These are phyloP conservation scores for Helogale parvula DNA, from an alignment of 2,113 vertebrate genomes.

Conservation along the genomic window DNA sequence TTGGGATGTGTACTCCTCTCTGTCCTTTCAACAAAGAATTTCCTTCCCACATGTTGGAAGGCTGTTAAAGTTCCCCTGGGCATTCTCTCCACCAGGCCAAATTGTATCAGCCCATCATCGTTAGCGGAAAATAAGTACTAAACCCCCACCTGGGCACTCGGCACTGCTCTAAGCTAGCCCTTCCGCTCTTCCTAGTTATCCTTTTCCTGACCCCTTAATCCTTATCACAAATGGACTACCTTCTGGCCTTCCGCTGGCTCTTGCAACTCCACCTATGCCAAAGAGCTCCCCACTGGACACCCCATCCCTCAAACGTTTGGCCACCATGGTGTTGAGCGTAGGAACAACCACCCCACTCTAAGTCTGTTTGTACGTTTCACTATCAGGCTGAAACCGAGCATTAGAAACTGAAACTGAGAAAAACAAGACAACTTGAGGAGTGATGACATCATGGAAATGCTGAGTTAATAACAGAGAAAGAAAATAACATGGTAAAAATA, in stretches of 20 bases:
- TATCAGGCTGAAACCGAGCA: not conserved
- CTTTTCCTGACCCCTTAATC: not conserved
- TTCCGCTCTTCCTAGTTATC: not conserved
- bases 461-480: constrained; percentile 36
- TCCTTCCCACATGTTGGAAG: not conserved
- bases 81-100: not conserved
- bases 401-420: constrained; percentile 39
- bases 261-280: not conserved
- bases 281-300: not conserved
- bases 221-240: not conserved
- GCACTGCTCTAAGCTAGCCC: not conserved
- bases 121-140: not conserved
- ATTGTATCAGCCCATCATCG: not conserved
- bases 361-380: not conserved
- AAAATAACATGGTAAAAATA: constrained; percentile 35
- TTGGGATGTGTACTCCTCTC: not conserved
- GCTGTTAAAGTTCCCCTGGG: not conserved
- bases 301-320: not conserved
- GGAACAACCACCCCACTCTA: not conserved
- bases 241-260: not conserved
- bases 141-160: not conserved
- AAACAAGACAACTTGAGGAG: constrained; percentile 9
- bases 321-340: not conserved
- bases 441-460: constrained; percentile 40
- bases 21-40: not conserved